phyloP scores from a whole-genome alignment of 64 coral and sea anemone genomes.

The Montipora cactus region DNA sequence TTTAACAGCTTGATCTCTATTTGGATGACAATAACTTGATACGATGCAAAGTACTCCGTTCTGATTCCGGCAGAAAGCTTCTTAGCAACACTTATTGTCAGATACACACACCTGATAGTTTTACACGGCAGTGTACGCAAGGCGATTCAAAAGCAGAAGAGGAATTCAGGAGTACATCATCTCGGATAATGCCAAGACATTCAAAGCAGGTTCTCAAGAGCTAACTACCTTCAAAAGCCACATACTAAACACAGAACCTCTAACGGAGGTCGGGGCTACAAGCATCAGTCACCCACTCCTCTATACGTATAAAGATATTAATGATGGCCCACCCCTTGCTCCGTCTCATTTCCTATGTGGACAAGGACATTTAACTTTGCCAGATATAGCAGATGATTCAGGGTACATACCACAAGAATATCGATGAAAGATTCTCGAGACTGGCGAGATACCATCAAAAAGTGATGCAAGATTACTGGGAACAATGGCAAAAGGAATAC shows the following conservation, averaged over 20 bases:
- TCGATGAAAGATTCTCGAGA: background rate
- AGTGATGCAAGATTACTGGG: background rate
- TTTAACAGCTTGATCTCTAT: no score
- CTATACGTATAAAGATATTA: background rate
- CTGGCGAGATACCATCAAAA: background rate
- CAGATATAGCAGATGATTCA: background rate
- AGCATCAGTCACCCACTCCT: background rate
- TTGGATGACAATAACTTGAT: no score
- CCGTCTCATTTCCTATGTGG: conserved; percentile 38
- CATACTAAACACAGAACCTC: background rate
- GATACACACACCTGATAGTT: no score
- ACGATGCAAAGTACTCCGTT: no score
- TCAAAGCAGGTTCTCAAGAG: background rate
- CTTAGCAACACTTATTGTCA: no score
- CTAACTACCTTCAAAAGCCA: background rate
- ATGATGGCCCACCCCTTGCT: background rate
- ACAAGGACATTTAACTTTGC: conserved; percentile 6
- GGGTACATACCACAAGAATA: background rate
- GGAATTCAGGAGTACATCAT: background rate
- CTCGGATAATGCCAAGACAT: conserved; percentile 37
- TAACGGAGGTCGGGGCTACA: background rate
- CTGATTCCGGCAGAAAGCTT: no score
- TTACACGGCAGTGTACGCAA: no score
- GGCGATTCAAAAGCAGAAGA: background rate
- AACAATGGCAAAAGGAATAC: background rate